Evolutionary conservation across 2,113 vertebrate genomes (phyloP), one percentile per base, ranked within the genome.

Genomic region (Candoia aspera): DNA sequence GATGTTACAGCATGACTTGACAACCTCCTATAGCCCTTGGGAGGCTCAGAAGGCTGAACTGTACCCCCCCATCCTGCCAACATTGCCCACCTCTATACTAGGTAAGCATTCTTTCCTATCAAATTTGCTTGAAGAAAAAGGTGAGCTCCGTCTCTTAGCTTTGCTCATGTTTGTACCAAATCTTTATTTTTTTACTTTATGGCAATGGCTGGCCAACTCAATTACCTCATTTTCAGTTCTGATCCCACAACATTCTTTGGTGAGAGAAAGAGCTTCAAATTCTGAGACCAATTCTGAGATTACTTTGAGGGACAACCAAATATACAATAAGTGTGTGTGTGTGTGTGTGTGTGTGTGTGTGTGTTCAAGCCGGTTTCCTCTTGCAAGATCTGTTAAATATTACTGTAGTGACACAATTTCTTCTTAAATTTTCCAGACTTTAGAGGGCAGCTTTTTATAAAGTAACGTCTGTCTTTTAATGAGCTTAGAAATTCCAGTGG

Each of bases 271-370:
- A 12, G 89, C 2, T 86, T 89, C 29, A 90, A 89, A 62, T 92
- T 89, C 3, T 64, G 86, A 46, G 88, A 90, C 46, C 1, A 90
- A 83, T 3, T 2, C n/a, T n/a, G n/a, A n/a, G n/a, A n/a, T n/a
- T 93, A 84, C 88, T 93, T 90, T 93, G 89, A 94, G 49, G 26
- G 83, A n/a, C 13, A 60, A 90, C 37, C 0, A 87, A 49, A 49
- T 49, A 49, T 49, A 49, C 49, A 49, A 49, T 49, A 49, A 49
- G 42, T 2, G 42, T 42, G 42, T 42, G 42, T 42, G 42, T 42
- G 42, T 21, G 83, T 57, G 46, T 79, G 0, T n/a, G 23, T 54
- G 42, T 42, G 42, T 42, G 42, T 21, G 83, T 57, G 46, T 79
- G 0, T n/a, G 23, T 54, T 84, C 49, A 49, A 49, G 49, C 49